Base-by-base conservation (phyloP, 1,140 invertebrate genomes). In the Listronotus bonariensis region DNA sequence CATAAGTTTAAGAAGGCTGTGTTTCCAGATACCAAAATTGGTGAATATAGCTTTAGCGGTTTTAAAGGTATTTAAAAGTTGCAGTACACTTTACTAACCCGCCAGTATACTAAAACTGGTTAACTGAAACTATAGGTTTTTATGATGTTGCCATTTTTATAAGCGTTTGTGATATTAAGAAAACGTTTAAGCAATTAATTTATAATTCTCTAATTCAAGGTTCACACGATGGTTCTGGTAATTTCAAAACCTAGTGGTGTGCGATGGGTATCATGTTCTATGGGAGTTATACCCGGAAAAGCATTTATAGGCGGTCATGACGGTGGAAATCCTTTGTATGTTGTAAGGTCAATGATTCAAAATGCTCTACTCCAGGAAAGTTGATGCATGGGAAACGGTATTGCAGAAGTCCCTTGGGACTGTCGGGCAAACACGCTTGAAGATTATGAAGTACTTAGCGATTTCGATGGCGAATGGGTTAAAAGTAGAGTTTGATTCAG, bases 401-500 rank as follows among this genome's bases (percentile, higher is more conserved):
- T 14, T 15, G 42, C n/a, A n/a, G 42, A 43, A 43, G 42, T 43
- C n/a, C 8, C 8, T 14, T 43, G 42, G 42, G 42, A 18, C n/a
- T 43, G n/a, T n/a, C 8, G 42, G 17, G 42, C 5, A 14, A 43
- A 43, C 17, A 14, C n/a, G 42, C n/a, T 43, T 12, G 42, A 43
- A 4, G 9, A 14, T 3, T 43, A 43, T n/a, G 42, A 43, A 8
- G 42, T 43, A 2, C 42, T 43, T 12, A 18, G 7, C n/a, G 42
- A 43, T 43, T 43, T 43, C 14, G 42, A 43, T 43, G 42, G 42
- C 1, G 42, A 43, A 43, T 43, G 42, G 42, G 42, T 43, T 3
- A 43, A 43, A 43, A 14, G 42, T 43, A 43, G 14, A 8, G 1
- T 26, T n/a, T n/a, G n/a, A n/a, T n/a, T n/a, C n/a, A n/a, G n/a